Percentiles rank a stretch among this genome's conserved stretches.
These are phyloP conservation scores for Eupithecia inturbata DNA, from an alignment of 2,888 invertebrate species.

Conservation along the genomic window DNA sequence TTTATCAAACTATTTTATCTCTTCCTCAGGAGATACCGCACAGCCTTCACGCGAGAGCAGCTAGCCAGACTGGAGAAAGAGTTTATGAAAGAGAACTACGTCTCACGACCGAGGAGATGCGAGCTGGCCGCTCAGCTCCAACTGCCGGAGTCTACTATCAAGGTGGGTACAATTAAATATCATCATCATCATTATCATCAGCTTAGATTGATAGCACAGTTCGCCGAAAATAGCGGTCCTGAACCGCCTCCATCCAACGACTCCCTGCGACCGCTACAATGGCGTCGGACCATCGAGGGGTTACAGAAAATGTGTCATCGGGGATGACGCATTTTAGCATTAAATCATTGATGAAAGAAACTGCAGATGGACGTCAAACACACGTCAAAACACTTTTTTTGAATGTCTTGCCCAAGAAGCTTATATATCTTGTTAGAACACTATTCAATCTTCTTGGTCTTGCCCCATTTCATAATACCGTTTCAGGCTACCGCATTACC, in stretches of 20 bases:
- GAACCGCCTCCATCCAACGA: too few species aligned
- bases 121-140: conserved; percentile 97
- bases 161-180: conserved; percentile 85
- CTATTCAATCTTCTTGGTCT: neutral
- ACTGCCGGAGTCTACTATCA: conserved; percentile 98
- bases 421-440: too few species aligned
- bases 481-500: neutral
- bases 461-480: neutral
- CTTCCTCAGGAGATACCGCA: conserved; percentile 92
- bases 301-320: too few species aligned
- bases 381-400: too few species aligned
- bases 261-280: too few species aligned
- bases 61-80: conserved; percentile 96
- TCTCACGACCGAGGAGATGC: conserved; percentile 96
- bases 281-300: too few species aligned
- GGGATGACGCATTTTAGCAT: too few species aligned
- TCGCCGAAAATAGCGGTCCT: too few species aligned
- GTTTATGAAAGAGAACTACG: conserved; percentile 98
- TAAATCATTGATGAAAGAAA: too few species aligned
- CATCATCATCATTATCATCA: neutral
- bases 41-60: conserved; percentile 98
- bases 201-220: too few species aligned
- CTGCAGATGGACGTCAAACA: too few species aligned
- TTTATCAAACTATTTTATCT: neutral
- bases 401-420: too few species aligned